Evolutionary conservation across 2,113 vertebrate species (phyloP).

Genomic region (Aramus guarauna): DNA sequence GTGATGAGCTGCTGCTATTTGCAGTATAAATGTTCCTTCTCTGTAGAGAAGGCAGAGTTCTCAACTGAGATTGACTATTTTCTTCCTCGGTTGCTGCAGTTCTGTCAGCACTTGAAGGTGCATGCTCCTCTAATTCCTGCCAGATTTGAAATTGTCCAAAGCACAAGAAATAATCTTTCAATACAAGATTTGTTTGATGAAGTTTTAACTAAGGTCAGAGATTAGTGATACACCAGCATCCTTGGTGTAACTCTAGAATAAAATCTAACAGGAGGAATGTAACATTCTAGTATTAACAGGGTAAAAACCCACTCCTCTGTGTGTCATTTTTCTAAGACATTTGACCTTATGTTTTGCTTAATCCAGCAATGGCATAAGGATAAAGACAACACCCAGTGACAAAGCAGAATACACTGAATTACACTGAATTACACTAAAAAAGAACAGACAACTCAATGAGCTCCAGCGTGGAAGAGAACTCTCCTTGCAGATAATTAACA

Average conservation of each 20-base stretch:
- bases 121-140: neutral
- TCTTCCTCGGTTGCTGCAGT: neutral
- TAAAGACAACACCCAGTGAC: neutral
- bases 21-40: neutral
- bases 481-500: neutral
- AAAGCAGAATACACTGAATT: neutral
- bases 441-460: neutral
- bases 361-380: neutral
- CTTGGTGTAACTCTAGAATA: neutral
- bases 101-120: neutral
- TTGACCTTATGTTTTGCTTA: neutral
- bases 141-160: neutral
- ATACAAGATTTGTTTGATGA: neutral
- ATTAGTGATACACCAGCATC: neutral
- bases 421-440: neutral
- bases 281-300: neutral
- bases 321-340: neutral
- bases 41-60: neutral
- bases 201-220: neutral
- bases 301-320: accelerated
- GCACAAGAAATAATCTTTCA: neutral
- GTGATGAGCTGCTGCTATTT: neutral
- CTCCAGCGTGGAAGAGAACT: accelerated
- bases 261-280: neutral
- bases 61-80: neutral